Base-by-base conservation (phyloP, 2,113 vertebrate species). In the Gallinago paraguaiae region DNA sequence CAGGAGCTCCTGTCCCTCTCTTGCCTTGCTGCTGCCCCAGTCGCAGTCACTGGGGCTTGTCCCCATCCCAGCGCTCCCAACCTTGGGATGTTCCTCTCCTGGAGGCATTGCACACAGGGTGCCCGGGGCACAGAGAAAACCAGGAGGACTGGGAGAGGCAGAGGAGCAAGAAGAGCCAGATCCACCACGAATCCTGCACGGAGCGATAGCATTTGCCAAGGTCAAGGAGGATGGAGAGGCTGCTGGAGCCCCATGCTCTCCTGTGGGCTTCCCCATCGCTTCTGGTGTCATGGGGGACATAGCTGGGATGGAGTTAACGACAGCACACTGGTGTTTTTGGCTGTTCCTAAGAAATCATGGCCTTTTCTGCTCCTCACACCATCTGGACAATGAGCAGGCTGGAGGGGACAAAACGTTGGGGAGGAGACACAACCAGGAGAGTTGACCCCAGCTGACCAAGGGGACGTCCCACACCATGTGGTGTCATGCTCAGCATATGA, bases 1-100 rank as follows among this genome's bases (percentile, higher is more conserved):
- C 7, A 4, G 59, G 27, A 84, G 23, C 45, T 57, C 56, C 64
- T 1, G 2, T 43, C 61, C 25, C 53, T 16, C n/a, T 50, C 63
- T 13, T 68, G 39, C 46, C 37, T 86, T 0, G 0, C 39, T 78
- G 88, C 33, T 56, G 78, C 5, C 70, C 22, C 35, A 57, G n/a
- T 27, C 0, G 2, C 54, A 60, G 75, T 18, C 22, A 18, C 54
- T 25, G 39, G 31, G 67, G 15, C 54, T 39, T 65, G 65, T 65
- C 11, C 68, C 54, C 3, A 4, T 65, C 33, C 15, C 53, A 59
- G 37, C 0, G 2, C 23, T 65, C 28, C 35, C 13, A 1, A 11
- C 31, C 22, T 5, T 10, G 65, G 69, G 89, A n/a, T 75, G 31
- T 30, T 70, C 46, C 17, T 76, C 46, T 68, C 31, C 56, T 82